These are phyloP conservation scores for Zeugodacus cucurbitae DNA, from an alignment of 1,140 invertebrate genomes.

Conservation along the genomic window DNA sequence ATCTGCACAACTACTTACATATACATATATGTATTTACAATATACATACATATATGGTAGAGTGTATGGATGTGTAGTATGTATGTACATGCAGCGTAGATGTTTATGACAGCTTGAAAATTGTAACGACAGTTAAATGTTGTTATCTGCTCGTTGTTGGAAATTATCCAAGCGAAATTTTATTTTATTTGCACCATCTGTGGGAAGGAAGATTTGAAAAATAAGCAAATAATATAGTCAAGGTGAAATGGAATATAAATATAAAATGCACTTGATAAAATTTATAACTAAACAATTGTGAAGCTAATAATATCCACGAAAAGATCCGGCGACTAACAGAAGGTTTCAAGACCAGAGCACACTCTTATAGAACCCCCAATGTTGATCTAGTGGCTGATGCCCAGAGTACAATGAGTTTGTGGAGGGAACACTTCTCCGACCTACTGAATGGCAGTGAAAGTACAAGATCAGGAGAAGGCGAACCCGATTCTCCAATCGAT, in stretches of 20 bases:
- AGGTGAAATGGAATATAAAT: neutral
- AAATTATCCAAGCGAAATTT: neutral
- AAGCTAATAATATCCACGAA: no score
- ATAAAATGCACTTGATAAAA: neutral
- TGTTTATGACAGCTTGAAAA: conserved; percentile 22
- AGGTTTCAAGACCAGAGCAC: no score
- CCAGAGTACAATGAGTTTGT: no score
- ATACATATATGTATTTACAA: neutral
- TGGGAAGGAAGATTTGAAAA: neutral
- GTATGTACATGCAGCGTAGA: neutral
- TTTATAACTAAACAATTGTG: neutral
- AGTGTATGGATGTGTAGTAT: neutral
- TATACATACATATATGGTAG: neutral
- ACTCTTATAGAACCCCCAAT: no score
- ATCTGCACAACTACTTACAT: neutral
- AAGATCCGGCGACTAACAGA: no score
- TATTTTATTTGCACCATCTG: neutral
- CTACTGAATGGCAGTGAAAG: no score
- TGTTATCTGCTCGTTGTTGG: neutral
- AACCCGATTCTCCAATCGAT: no score
- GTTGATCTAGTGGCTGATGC: no score
- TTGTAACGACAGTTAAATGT: neutral
- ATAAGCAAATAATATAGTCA: neutral
- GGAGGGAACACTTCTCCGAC: no score
- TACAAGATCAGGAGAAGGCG: no score